Conservation (phyloP, 2,113 vertebrate genomes). For the Triplophysa dalaica region DNA sequence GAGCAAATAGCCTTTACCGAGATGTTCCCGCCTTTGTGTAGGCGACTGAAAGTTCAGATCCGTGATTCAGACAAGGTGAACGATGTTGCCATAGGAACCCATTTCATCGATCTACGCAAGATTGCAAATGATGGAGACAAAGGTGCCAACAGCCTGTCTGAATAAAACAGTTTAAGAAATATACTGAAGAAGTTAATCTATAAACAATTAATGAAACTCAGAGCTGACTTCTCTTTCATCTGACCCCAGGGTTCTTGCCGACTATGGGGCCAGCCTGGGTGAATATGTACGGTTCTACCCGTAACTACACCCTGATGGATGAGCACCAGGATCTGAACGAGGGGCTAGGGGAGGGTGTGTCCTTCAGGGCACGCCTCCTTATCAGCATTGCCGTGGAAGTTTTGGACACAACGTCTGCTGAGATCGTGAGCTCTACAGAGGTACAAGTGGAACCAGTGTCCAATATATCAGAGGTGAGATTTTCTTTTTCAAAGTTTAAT, state of each 20-base stretch:
- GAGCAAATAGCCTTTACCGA: constrained; percentile 95
- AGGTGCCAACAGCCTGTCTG: constrained; percentile 72
- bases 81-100: constrained; percentile 93
- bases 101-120: constrained; percentile 92
- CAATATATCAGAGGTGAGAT: constrained; percentile 77
- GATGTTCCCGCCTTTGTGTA: constrained; percentile 95
- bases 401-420: constrained; percentile 86
- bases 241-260: constrained; percentile 85
- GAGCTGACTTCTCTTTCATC: constrained; percentile 2
- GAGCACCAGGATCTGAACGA: constrained; percentile 98
- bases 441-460: constrained; percentile 86
- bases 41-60: constrained; percentile 93
- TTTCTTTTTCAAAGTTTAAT: not conserved
- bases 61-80: constrained; percentile 97
- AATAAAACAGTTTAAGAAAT: constrained; percentile 2
- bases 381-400: constrained; percentile 89
- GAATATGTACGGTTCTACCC: constrained; percentile 96
- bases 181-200: not conserved
- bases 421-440: constrained; percentile 87
- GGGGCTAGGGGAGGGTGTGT: constrained; percentile 92
- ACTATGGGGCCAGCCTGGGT: constrained; percentile 95
- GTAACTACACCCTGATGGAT: constrained; percentile 93
- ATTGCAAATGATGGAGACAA: constrained; percentile 96
- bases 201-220: not conserved
- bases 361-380: constrained; percentile 92